Percentiles rank a stretch among this genome's conserved stretches.
These are phyloP conservation scores for Erebia palarica DNA, from an alignment of 2,888 invertebrate species.

Conservation along the genomic window DNA sequence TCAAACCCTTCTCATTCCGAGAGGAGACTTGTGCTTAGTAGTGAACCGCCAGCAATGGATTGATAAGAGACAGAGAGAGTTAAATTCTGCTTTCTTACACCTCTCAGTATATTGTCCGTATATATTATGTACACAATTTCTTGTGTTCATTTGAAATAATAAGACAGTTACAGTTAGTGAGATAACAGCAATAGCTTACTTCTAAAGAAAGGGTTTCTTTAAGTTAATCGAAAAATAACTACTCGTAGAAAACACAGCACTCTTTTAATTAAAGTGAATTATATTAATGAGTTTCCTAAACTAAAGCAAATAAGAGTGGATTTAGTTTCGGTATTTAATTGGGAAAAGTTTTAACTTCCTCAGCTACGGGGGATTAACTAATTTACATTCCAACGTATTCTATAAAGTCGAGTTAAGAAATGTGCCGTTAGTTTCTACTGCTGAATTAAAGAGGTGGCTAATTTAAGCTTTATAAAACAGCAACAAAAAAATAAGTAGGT, in stretches of 20 bases:
- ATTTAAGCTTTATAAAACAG: background rate
- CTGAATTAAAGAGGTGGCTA: conserved; percentile 5
- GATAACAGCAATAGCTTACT: too few species aligned
- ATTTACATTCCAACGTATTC: conserved; percentile 43
- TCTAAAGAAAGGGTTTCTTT: background rate
- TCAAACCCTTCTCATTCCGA: too few species aligned
- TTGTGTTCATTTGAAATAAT: too few species aligned
- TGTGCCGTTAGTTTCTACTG: conserved; percentile 32
- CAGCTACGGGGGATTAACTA: conserved; percentile 39
- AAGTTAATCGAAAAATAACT: background rate
- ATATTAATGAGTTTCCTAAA: conserved; percentile 12
- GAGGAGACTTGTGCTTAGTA: too few species aligned
- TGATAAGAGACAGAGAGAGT: background rate
- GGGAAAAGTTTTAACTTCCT: conserved; percentile 33
- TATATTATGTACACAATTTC: too few species aligned
- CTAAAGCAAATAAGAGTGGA: conserved; percentile 25
- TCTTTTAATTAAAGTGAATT: background rate
- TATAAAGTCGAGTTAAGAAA: conserved; percentile 38
- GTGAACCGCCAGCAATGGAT: too few species aligned
- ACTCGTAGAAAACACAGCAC: background rate
- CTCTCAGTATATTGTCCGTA: background rate
- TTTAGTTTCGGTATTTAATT: conserved; percentile 31
- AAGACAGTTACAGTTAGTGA: too few species aligned
- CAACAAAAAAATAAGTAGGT: background rate
- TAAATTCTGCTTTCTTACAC: background rate